Base-by-base conservation (phyloP, 2,888 invertebrate species). In the Caenorhabditis wallacei region DNA sequence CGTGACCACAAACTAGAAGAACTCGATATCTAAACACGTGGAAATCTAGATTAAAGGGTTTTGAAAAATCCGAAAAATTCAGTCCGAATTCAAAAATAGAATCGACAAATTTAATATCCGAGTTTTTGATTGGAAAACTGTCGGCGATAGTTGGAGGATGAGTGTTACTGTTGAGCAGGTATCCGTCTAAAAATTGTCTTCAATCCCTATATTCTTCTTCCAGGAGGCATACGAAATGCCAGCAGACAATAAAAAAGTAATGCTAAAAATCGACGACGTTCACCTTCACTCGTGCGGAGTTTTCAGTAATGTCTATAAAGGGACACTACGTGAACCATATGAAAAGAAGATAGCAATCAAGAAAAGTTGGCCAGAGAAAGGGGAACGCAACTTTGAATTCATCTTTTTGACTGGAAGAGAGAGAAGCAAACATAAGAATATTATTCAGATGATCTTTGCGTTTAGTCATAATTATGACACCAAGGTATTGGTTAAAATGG, bases 291-390 rank as follows among this genome's bases (percentile, higher is more conserved):
- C 85, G 16, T 72, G 72, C 46, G 86, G 86, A 11, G 85, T 85
- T 0, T 86, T 86, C 66, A 84, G 84, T 48, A 86, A 86, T 37
- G 86, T 86, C 54, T 86, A 86, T 70, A 84, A 80, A 46, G 86
- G 86, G 22, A 74, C 56, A 1, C 61, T 86, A 3, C 40, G 82
- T 11, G 75, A 80, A 22, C 86, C 86, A 10, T 83, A 71, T 18
- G 72, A 81, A 37, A 80, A 81, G 53, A 84, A 88, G 54, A 75
- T 89, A 11, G 89, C 89, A 4, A 84, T 89, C 61, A 89, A 89
- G 70, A 89, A 89, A 66, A 88, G 88, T 51, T 89, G 89, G 89
- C 86, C 86, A 2, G 84, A 79, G 51, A 76, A 72, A 46, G 80
- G 74, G 18, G 84, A 84, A 18, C 35, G 84, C 11, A 80, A 84